Base-by-base conservation (phyloP, 1,140 invertebrate species). In the Brachionus angularis region DNA sequence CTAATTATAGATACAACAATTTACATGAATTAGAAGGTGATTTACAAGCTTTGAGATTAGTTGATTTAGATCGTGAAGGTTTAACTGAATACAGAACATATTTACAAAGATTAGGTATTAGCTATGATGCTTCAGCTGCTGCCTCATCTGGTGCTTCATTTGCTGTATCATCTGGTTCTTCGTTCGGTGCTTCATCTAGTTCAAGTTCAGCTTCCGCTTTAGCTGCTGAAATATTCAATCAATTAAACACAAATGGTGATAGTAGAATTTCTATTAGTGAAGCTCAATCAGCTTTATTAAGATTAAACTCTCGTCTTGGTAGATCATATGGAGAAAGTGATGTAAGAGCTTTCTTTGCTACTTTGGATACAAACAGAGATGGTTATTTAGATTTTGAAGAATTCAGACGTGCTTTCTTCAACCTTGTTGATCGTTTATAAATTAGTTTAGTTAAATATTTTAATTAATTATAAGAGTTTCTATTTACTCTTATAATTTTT, bases 1-100 rank as follows among this genome's bases (percentile, higher is more conserved):
- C 64, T 36, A 47, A 64, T 16, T 64, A 64, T 36, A 64, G 39
- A 44, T 64, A 64, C 58, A 64, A 64, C 58, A 64, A 29, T 8
- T 44, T 64, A n/a, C 18, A 64, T 16, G 58, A 64, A 47, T 47
- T 64, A 14, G 58, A 64, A 47, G 58, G 58, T 42, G 58, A 64
- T 29, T 27, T 64, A 25, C 58, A 64, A 21, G 58, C 58, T 42
- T 47, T 64, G 39, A 44, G 58, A 44, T 29, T 64, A 16, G 16
- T 64, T 18, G 58, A 64, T n/a, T 47, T 64, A 16, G 58, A 64
- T 16, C 34, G 58, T 27, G 58, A 64, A 47, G 58, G 58, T 29
- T 64, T 64, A 18, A 29, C 39, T 47, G 58, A 64, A 64, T 64
- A 64, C 58, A 44, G 58, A 44, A 29, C 39, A n/a, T 47, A 64